These are phyloP conservation scores for Aphelinus atriplicis DNA, from an alignment of 1,140 invertebrate species.

Conservation along the genomic window DNA sequence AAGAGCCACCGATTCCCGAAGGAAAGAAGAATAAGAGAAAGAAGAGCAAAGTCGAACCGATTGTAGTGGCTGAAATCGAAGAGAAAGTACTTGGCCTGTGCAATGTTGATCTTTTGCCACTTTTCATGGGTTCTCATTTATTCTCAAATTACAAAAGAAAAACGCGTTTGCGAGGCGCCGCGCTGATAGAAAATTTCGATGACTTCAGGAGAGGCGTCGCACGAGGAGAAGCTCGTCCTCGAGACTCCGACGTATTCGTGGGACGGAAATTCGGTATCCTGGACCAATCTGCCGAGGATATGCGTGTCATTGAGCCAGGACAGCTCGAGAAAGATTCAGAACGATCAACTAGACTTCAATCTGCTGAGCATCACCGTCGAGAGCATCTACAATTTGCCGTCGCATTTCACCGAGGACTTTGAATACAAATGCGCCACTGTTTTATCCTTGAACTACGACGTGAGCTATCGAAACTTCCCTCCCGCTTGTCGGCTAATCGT, in stretches of 20 bases:
- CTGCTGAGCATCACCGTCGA: conserved; percentile 50
- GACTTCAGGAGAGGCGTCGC: conserved; percentile 42
- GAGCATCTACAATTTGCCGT: conserved; percentile 50
- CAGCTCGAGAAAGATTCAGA: conserved; percentile 19
- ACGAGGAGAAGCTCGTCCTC: conserved; percentile 46
- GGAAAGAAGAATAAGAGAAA: background rate
- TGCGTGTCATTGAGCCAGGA: conserved; percentile 31
- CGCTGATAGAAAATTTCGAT: background rate
- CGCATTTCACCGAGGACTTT: conserved; percentile 38
- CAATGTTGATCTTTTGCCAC: conserved; percentile 49
- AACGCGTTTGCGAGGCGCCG: background rate
- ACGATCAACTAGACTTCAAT: conserved; percentile 35
- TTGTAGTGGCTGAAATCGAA: background rate
- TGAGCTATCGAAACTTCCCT: conserved; percentile 12
- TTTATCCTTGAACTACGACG: conserved; percentile 37
- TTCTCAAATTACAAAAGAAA: background rate
- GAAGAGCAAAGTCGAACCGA: background rate
- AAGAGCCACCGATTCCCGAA: background rate
- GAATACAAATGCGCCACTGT: conserved; percentile 48
- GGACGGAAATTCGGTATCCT: conserved; percentile 38
- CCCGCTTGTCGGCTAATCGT: too few relatives aligned
- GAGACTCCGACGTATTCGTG: conserved; percentile 41
- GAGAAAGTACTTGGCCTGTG: conserved; percentile 44
- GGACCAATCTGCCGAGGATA: conserved; percentile 49
- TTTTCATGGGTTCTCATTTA: conserved; percentile 46